Evolutionary conservation across 1,140 invertebrate species (phyloP).

Genomic region (Paraescarpia echinospica): DNA sequence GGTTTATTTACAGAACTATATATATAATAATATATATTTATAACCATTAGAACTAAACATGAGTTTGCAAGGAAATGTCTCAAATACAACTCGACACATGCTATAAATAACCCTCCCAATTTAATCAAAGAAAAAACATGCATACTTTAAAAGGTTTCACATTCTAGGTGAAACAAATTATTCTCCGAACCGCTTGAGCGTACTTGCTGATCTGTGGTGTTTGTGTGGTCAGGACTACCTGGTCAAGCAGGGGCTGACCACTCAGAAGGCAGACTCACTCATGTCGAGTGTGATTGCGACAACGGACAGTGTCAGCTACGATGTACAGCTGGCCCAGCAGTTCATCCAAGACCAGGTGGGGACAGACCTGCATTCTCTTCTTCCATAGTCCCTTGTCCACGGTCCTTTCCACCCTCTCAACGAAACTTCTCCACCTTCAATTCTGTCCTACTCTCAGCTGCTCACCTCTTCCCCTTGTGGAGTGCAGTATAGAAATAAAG

Average conservation of each 20-base stretch:
- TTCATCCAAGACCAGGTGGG: slow-evolving; percentile 50
- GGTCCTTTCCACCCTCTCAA: neutral
- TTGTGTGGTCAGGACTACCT: slow-evolving; percentile 68
- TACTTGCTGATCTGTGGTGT: neutral
- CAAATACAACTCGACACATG: too few species aligned
- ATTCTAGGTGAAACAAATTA: too few species aligned
- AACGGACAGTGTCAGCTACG: slow-evolving; percentile 70
- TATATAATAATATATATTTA: too few species aligned
- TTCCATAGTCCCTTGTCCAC: neutral
- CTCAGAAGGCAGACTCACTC: slow-evolving; percentile 77
- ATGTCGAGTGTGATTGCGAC: slow-evolving; percentile 70
- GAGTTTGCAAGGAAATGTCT: too few species aligned
- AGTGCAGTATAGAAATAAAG: too few species aligned
- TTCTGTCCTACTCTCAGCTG: neutral
- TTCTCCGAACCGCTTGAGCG: too few species aligned
- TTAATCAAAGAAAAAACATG: too few species aligned
- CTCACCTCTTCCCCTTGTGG: too few species aligned
- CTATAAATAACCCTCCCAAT: too few species aligned
- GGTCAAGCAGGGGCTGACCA: slow-evolving; percentile 87
- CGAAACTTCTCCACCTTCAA: neutral
- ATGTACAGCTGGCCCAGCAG: slow-evolving; percentile 69
- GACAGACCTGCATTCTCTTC: neutral
- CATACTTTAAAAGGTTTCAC: too few species aligned
- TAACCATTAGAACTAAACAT: too few species aligned
- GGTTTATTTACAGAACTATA: too few species aligned